phyloP scores from a whole-genome alignment of 2,113 vertebrate species.

The Procapra przewalskii region DNA sequence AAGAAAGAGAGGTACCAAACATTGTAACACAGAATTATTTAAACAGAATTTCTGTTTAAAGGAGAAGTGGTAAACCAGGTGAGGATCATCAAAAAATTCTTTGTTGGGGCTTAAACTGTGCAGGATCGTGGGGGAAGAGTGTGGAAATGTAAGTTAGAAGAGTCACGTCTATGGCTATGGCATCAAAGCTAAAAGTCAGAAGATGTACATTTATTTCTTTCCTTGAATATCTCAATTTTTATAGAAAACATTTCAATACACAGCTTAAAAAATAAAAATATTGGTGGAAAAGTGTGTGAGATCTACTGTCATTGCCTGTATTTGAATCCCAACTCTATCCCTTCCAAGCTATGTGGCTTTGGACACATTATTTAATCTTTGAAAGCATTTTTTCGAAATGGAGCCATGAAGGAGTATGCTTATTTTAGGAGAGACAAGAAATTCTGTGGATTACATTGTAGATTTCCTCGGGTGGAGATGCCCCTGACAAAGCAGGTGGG shows the following conservation, averaged over 20 bases:
- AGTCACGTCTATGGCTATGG: not conserved
- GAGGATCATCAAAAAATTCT: not conserved
- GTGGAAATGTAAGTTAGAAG: too few relatives aligned
- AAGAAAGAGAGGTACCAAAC: not conserved
- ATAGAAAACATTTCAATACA: not conserved
- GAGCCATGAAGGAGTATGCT: not conserved
- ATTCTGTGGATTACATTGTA: not conserved
- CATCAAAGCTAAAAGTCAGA: not conserved
- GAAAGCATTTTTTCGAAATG: not conserved
- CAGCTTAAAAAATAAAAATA: not conserved
- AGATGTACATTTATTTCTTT: not conserved
- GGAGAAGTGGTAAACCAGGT: not conserved
- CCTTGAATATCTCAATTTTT: not conserved
- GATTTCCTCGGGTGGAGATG: not conserved
- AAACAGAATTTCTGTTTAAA: not conserved
- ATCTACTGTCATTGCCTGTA: not conserved
- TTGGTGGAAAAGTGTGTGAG: not conserved
- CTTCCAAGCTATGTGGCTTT: not conserved
- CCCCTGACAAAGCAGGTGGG: not conserved
- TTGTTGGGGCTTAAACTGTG: not conserved
- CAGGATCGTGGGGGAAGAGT: not conserved
- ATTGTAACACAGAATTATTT: not conserved
- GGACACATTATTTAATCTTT: not conserved
- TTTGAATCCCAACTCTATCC: not conserved
- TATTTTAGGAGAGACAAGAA: not conserved